A percentile compares a stretch with the other conserved stretches of the same genome.
Conservation (phyloP, 2,113 vertebrate species). For the Ophthalmolycus amberensis region DNA sequence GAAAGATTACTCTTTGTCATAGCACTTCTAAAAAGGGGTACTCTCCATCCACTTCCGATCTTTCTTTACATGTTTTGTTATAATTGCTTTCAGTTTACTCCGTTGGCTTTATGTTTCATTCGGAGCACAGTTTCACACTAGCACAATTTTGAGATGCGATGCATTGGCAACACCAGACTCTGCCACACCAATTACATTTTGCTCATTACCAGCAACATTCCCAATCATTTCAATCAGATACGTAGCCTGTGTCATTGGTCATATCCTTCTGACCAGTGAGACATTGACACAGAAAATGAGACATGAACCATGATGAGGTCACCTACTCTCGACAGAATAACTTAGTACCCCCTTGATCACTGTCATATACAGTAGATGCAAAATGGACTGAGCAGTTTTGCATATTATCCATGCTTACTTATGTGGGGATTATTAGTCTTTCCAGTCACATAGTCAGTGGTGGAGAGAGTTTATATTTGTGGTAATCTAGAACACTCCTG, state of each 20-base stretch:
- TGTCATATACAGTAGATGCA: constrained; percentile 18
- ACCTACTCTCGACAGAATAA: constrained; percentile 28
- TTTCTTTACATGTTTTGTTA: background rate
- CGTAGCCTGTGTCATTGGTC: constrained; percentile 19
- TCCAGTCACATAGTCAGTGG: background rate
- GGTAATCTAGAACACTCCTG: background rate
- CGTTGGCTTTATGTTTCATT: constrained; percentile 28
- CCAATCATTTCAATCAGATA: constrained; percentile 27
- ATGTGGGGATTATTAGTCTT: constrained; percentile 13
- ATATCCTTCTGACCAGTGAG: constrained; percentile 5
- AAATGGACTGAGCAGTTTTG: constrained; percentile 1
- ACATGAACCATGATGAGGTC: constrained; percentile 33
- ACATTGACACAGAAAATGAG: constrained; percentile 35
- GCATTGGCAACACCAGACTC: background rate
- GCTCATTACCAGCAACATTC: constrained; percentile 33
- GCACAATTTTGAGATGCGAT: constrained; percentile 1
- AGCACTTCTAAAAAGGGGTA: background rate
- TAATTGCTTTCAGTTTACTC: constrained; percentile 6
- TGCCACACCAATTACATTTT: constrained; percentile 19
- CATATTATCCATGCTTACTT: constrained; percentile 16
- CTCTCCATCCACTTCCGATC: background rate
- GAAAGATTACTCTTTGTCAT: background rate
- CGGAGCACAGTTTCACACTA: background rate
- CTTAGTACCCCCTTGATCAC: constrained; percentile 25
- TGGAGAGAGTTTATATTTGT: constrained; percentile 5